Conservation (phyloP, 2,113 vertebrate genomes). For the Tetraodon nigroviridis region DNA sequence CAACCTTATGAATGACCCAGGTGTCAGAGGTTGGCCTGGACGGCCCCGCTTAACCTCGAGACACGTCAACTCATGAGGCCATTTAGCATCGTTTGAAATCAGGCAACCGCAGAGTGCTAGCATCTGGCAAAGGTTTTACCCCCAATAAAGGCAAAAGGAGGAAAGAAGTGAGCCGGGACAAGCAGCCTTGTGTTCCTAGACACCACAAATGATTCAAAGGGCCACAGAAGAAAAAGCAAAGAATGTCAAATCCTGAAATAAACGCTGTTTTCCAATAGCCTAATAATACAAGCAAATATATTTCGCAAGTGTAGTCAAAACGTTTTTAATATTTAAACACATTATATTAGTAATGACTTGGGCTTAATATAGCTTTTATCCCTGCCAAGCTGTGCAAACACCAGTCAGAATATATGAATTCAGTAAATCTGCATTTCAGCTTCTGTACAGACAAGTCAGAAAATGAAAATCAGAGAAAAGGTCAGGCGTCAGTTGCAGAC, state of each 20-base stretch:
- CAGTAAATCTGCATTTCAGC: neutral
- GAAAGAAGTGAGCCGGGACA: conserved; percentile 14
- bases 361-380: no score
- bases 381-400: neutral
- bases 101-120: conserved; percentile 39
- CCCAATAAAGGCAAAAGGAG: conserved; percentile 2
- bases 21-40: conserved; percentile 73
- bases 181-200: conserved; percentile 14
- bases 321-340: no score
- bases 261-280: no score
- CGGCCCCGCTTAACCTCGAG: conserved; percentile 66
- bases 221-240: no score
- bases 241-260: no score
- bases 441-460: neutral
- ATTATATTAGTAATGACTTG: no score
- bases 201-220: no score
- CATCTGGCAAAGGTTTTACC: conserved; percentile 47
- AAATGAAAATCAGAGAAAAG: conserved; percentile 15
- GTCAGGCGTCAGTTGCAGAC: conserved; percentile 26
- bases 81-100: conserved; percentile 68
- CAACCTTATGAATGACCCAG: conserved; percentile 64
- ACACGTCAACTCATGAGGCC: conserved; percentile 60
- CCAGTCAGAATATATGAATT: neutral
- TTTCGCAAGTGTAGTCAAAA: no score
- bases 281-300: no score